A percentile compares a stretch with the other conserved stretches of the same genome.
Conservation (phyloP, 2,113 vertebrate species). For the Halichoeres trimaculatus region DNA sequence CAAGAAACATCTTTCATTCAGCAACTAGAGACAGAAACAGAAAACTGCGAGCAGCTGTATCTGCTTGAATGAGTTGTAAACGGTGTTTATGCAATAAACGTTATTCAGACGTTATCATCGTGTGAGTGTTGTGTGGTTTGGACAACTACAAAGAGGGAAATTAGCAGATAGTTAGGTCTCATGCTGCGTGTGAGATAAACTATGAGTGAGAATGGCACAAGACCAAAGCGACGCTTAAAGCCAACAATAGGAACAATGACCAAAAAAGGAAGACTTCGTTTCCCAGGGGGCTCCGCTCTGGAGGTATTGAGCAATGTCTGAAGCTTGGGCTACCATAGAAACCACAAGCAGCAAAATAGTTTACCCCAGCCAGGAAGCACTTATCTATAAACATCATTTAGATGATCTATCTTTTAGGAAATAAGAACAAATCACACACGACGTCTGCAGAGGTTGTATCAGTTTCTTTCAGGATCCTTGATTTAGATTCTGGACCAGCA, state of each 20-base stretch:
- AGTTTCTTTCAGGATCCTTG: slow-evolving; percentile 48
- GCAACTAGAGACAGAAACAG: slow-evolving; percentile 19
- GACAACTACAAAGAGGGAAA: slow-evolving; percentile 68
- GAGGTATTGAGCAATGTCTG: slow-evolving; percentile 58
- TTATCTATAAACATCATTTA: slow-evolving; percentile 53
- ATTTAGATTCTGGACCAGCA: slow-evolving; percentile 16
- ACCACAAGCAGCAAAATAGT: slow-evolving; percentile 59
- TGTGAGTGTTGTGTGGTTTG: slow-evolving; percentile 61
- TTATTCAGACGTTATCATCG: slow-evolving; percentile 70
- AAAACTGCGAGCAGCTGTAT: slow-evolving; percentile 66
- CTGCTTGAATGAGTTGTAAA: slow-evolving; percentile 70
- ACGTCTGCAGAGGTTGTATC: slow-evolving; percentile 33
- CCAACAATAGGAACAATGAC: slow-evolving; percentile 57
- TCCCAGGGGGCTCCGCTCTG: slow-evolving; percentile 45
- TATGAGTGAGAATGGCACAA: slow-evolving; percentile 59
- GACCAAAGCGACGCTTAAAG: slow-evolving; percentile 53
- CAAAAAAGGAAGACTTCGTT: slow-evolving; percentile 56
- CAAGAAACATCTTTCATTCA: slow-evolving; percentile 63
- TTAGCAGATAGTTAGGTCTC: slow-evolving; percentile 69
- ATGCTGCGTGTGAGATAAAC: slow-evolving; percentile 69
- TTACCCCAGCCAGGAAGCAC: slow-evolving; percentile 41
- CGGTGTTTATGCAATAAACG: slow-evolving; percentile 72
- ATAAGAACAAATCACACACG: slow-evolving; percentile 42
- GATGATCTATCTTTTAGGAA: slow-evolving; percentile 48
- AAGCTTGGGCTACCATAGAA: slow-evolving; percentile 53